Percentiles rank a stretch among this genome's conserved stretches.
These are phyloP conservation scores for Coelopa pilipes DNA, from an alignment of 2,888 invertebrate species.

Conservation along the genomic window DNA sequence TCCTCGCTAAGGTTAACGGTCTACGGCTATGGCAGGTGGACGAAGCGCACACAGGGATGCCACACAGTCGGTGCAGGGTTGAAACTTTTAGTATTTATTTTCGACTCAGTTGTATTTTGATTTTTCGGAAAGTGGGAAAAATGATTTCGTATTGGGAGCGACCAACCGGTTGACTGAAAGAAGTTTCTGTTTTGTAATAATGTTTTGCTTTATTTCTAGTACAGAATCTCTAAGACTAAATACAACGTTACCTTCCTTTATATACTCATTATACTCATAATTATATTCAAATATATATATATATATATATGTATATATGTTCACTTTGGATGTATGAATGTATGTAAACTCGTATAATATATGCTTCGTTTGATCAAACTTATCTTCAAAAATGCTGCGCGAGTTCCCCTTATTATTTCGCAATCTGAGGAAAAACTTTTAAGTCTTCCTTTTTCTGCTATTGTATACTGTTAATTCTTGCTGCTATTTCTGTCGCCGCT, in stretches of 20 bases:
- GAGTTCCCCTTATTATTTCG: neutral
- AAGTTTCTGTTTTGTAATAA: conserved; percentile 39
- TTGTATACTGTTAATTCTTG: neutral
- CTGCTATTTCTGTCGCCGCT: neutral
- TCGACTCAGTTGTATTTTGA: too few relatives aligned
- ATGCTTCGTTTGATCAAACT: conserved; percentile 6
- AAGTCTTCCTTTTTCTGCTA: neutral
- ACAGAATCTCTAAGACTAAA: conserved; percentile 48
- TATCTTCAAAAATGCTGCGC: conserved; percentile 13
- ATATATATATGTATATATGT: conserved; percentile 31
- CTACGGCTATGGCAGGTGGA: too few relatives aligned
- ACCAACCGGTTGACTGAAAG: too few relatives aligned
- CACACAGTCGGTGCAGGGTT: too few relatives aligned
- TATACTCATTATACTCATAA: conserved; percentile 31
- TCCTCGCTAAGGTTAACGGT: too few relatives aligned
- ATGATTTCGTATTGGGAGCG: too few relatives aligned
- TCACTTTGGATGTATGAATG: conserved; percentile 34
- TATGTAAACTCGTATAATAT: conserved; percentile 39
- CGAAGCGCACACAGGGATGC: too few relatives aligned
- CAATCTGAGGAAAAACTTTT: neutral
- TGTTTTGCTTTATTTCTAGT: conserved; percentile 48
- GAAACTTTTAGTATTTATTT: too few relatives aligned
- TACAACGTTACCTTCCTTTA: conserved; percentile 25
- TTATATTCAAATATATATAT: conserved; percentile 40
- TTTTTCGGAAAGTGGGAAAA: too few relatives aligned